Evolutionary conservation across 2,888 invertebrate genomes (phyloP).

Genomic region (Papilio gigon): DNA sequence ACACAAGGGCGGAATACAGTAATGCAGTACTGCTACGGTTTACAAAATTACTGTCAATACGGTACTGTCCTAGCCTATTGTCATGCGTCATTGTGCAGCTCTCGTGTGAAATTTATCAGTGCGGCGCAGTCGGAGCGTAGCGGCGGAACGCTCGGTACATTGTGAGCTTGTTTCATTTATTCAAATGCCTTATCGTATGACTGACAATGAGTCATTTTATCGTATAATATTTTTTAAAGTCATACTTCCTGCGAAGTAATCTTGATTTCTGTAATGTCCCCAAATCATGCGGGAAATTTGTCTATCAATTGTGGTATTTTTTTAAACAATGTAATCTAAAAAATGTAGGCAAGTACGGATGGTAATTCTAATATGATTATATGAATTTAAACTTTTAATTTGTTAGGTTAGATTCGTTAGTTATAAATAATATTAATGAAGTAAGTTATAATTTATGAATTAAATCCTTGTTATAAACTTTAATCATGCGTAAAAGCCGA

Average conservation of each 20-base stretch:
- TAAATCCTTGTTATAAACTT: not conserved
- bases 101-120: conserved; percentile 41
- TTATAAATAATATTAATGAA: no score
- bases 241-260: not conserved
- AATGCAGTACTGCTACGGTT: not conserved
- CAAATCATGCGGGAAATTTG: conserved; percentile 1
- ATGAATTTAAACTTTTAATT: no score
- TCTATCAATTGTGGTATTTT: not conserved
- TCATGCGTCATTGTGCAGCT: not conserved
- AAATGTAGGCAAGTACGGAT: no score
- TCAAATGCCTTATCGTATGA: conserved; percentile 17
- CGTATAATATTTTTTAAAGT: conserved; percentile 16
- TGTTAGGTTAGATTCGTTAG: no score
- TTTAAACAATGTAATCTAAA: no score
- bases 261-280: not conserved
- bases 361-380: no score
- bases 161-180: conserved; percentile 54
- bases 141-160: conserved; percentile 51
- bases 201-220: conserved; percentile 19
- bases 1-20: conserved; percentile 2
- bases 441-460: not conserved
- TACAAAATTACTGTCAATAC: not conserved
- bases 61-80: not conserved
- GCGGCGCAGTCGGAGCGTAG: conserved; percentile 65
- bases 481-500: not conserved